Evolutionary conservation across 2,888 invertebrate genomes (phyloP).

Genomic region (Mythimna albipuncta): DNA sequence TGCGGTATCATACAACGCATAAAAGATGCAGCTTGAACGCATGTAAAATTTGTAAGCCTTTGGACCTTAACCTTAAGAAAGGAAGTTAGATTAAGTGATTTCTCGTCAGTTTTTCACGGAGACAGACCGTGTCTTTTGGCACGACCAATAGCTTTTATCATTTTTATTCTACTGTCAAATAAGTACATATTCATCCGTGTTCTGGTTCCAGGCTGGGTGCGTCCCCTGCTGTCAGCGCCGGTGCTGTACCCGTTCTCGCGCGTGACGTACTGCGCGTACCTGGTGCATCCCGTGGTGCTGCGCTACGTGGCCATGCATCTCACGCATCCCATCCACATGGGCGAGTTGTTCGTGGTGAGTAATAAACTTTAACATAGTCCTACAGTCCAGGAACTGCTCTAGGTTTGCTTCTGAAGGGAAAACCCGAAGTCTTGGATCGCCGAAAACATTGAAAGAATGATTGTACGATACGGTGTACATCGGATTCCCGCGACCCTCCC

Average conservation of each 20-base stretch:
- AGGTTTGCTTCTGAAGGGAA: too few species aligned
- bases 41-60: too few species aligned
- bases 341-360: constrained; percentile 94
- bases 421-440: not conserved
- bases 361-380: not conserved
- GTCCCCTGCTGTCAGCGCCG: constrained; percentile 93
- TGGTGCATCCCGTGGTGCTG: constrained; percentile 96
- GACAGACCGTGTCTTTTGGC: too few species aligned
- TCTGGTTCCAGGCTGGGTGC: constrained; percentile 91
- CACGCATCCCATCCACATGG: constrained; percentile 95
- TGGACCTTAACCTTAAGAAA: too few species aligned
- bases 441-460: not conserved
- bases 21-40: not conserved
- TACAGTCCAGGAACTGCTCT: not conserved
- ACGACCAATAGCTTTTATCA: too few species aligned
- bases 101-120: too few species aligned
- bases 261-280: constrained; percentile 96
- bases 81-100: too few species aligned
- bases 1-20: too few species aligned
- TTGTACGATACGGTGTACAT: too few species aligned
- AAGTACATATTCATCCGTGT: too few species aligned
- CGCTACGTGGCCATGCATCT: constrained; percentile 95
- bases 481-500: too few species aligned
- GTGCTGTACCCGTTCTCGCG: constrained; percentile 96
- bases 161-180: too few species aligned